Evolutionary conservation across 2,113 vertebrate species (phyloP), one percentile per base, ranked within the genome.

Genomic region (Macquaria ambigua): DNA sequence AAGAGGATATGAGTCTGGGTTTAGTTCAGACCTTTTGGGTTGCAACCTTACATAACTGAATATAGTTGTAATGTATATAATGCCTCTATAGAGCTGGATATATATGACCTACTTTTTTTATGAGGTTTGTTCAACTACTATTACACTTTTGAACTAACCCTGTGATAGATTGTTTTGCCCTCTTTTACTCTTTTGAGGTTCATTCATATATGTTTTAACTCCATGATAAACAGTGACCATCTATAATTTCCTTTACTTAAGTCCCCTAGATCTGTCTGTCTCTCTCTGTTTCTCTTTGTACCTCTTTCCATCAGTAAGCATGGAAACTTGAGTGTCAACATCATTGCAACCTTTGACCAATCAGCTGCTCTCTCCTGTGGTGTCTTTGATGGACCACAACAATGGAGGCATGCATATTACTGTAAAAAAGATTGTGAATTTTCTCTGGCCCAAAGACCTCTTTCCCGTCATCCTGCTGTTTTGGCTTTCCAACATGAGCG

Each of bases 261-360:
- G 52, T 52, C 43, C n/a, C 37, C 18, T 58, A 15, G 7, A 14
- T 64, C 14, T 11, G 67, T 37, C 31, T 23, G 10, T 58, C 39
- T 53, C 14, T 43, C 20, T 78, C 23, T 64, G 23, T 62, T 31
- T 50, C 59, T 87, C 46, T 66, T 76, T 23, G 14, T 41, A 71
- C 48, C 16, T 5, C 31, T 79, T 69, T 74, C 68, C 74, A 72
- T 67, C 11, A 62, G 1, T 31, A 2, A 41, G 10, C 63, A 63
- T 75, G 68, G 76, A 88, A 88, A 90, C 63, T 79, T 48, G 0
- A 20, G 0, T 2, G 21, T 31, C 80, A 79, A 76, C 64, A 74
- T 69, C 28, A 83, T 10, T 62, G 39, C 53, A 66, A 25, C 55
- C 53, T 77, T 78, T 77, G 71, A 23, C 67, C 72, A 64, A 59